Evolutionary conservation across 2,113 vertebrate species (phyloP), one percentile per base, ranked within the genome.

Genomic region (Hylia prasina): DNA sequence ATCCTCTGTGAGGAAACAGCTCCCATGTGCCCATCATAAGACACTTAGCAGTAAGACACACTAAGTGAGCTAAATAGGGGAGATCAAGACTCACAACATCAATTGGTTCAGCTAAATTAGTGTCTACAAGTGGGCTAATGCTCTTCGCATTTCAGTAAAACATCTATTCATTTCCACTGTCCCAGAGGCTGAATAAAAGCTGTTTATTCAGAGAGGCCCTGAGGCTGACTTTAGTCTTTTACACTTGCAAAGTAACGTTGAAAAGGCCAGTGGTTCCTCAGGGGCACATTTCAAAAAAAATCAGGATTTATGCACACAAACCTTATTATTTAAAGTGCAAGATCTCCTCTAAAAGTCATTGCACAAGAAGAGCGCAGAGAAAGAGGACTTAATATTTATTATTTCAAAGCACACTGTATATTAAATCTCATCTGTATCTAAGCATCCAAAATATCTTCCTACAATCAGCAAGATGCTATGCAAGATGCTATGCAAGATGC

Each of bases 261-360:
- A 87, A 96, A 96, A 95, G 81, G 77, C 44, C 91, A 77, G 0
- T 80, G 17, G 81, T 39, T 87, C 83, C 87, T 89, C 35, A 60
- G 83, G 75, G 95, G 75, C 84, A 93, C 16, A 66, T 85, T 85
- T 94, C 35, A 94, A 92, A 94, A 79, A 91, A 75, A 89, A 16
- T 77, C 11, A 35, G 15, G 39, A 94, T 56, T 84, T 72, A 72
- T 77, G 58, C 42, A 73, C 58, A 69, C 8, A 70, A 84, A 60
- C 14, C 23, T 82, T 77, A 79, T n/a, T 90, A 70, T 87, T 91
- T 89, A 89, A 94, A 94, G 44, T 87, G 27, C 42, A 87, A 61
- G 30, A 60, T 76, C n/a, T 76, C 8, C 25, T 84, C n/a, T 86
- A 53, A 82, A 93, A 91, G 44, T 66, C 11, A 8, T 47, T 84